phyloP scores from a whole-genome alignment of 2,888 invertebrate species.

The Lepidocyrtinus sp. region DNA sequence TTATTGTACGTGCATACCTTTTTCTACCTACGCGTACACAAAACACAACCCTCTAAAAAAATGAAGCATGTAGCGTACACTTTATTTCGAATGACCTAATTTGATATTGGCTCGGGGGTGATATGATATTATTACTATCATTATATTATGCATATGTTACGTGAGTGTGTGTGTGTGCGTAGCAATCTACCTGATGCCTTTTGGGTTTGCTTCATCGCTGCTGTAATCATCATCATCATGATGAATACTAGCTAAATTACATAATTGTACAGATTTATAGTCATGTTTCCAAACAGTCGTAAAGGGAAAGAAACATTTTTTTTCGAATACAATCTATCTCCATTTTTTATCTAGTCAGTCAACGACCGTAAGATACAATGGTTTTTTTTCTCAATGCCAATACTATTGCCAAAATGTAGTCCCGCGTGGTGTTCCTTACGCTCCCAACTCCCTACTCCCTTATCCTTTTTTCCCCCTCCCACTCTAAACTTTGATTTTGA shows the following conservation, averaged over 20 bases:
- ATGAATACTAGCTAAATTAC: constrained; percentile 26
- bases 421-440: background rate
- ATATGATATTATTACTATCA: constrained; percentile 23
- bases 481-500: background rate
- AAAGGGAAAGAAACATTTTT: constrained; percentile 34
- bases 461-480: background rate
- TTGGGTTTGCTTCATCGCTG: constrained; percentile 13
- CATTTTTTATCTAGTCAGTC: no score
- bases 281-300: constrained; percentile 26
- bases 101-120: constrained; percentile 62
- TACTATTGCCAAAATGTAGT: constrained; percentile 14
- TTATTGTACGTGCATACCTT: background rate
- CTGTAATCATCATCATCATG: background rate
- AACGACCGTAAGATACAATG: background rate
- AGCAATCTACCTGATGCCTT: background rate
- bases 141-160: no score
- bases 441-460: background rate
- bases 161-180: background rate
- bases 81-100: constrained; percentile 64
- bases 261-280: constrained; percentile 35
- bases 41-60: background rate
- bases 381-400: constrained; percentile 27
- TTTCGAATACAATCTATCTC: constrained; percentile 26
- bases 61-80: background rate
- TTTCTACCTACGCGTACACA: constrained; percentile 14